These are phyloP conservation scores for Apamea anceps DNA, from an alignment of 2,888 invertebrate genomes.

Conservation along the genomic window DNA sequence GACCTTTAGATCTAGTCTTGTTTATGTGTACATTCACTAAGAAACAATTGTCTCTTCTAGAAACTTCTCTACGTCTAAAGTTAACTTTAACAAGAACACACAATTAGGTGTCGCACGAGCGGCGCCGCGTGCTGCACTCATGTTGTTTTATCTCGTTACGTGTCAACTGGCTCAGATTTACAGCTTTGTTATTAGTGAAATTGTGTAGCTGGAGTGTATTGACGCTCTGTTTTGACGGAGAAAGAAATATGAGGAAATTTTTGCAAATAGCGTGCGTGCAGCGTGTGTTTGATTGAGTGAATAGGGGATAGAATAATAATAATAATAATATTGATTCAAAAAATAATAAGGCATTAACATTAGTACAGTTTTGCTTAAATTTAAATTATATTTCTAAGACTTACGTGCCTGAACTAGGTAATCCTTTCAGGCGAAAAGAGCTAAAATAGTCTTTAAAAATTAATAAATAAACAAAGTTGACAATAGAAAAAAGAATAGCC, in stretches of 20 bases:
- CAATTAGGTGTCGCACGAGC: constrained; percentile 73
- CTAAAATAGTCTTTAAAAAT: too few relatives aligned
- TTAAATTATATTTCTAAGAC: too few relatives aligned
- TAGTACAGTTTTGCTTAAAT: too few relatives aligned
- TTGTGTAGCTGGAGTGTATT: constrained; percentile 16
- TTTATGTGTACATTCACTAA: neutral
- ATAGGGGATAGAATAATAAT: neutral
- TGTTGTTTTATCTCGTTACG: constrained; percentile 74
- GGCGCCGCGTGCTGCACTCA: constrained; percentile 63
- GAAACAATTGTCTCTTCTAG: constrained; percentile 43
- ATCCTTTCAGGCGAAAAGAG: too few relatives aligned
- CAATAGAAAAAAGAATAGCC: too few relatives aligned
- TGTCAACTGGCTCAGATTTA: constrained; percentile 66
- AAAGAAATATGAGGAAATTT: neutral
- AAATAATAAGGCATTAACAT: too few relatives aligned
- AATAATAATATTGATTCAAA: too few relatives aligned
- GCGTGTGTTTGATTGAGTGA: neutral
- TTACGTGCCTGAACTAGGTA: too few relatives aligned
- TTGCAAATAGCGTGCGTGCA: neutral
- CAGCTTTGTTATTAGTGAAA: constrained; percentile 57
- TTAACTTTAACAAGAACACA: constrained; percentile 73
- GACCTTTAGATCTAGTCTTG: too few relatives aligned
- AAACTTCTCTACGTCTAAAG: constrained; percentile 34
- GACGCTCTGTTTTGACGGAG: neutral
- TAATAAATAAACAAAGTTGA: too few relatives aligned